Conservation (phyloP, 2,888 invertebrate genomes). For the Dorcus parallelipipedus region DNA sequence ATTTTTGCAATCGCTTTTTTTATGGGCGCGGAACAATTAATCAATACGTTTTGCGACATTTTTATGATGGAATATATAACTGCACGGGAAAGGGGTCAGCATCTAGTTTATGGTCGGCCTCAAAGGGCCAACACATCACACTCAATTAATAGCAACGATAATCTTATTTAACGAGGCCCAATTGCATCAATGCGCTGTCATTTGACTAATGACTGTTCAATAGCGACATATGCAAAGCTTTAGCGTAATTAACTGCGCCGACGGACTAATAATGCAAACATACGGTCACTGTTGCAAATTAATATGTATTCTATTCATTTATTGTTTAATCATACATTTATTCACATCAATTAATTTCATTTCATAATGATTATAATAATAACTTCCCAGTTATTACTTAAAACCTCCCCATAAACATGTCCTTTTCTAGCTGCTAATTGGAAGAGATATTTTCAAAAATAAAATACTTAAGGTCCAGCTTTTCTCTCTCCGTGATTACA, state of each 20-base stretch:
- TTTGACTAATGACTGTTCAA: slow-evolving; percentile 35
- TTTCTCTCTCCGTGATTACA: too few relatives aligned
- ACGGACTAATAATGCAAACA: slow-evolving; percentile 20
- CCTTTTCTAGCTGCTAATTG: too few relatives aligned
- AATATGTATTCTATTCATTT: slow-evolving; percentile 1
- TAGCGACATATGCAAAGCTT: slow-evolving; percentile 27
- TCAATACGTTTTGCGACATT: slow-evolving; percentile 41
- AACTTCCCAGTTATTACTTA: too few relatives aligned
- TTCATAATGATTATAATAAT: too few relatives aligned
- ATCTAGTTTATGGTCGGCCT: slow-evolving; percentile 41
- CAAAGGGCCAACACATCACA: slow-evolving; percentile 43
- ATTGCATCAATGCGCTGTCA: slow-evolving; percentile 39
- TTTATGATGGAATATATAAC: slow-evolving; percentile 39
- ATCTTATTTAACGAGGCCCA: slow-evolving; percentile 46
- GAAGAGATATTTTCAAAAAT: too few relatives aligned
- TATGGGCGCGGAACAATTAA: slow-evolving; percentile 24
- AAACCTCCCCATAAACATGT: too few relatives aligned
- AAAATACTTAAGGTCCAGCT: too few relatives aligned
- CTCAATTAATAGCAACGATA: slow-evolving; percentile 48
- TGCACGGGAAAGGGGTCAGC: slow-evolving; percentile 39
- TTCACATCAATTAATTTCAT: too few relatives aligned
- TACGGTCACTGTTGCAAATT: slow-evolving; percentile 5
- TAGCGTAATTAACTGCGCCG: slow-evolving; percentile 26
- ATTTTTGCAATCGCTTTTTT: slow-evolving; percentile 9
- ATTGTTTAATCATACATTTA: slow-evolving; percentile 1